Percentiles rank a stretch among this genome's conserved stretches.
phyloP scores from a whole-genome alignment of 2,797 vertebrate genomes.

The Coreius guichenoti region DNA sequence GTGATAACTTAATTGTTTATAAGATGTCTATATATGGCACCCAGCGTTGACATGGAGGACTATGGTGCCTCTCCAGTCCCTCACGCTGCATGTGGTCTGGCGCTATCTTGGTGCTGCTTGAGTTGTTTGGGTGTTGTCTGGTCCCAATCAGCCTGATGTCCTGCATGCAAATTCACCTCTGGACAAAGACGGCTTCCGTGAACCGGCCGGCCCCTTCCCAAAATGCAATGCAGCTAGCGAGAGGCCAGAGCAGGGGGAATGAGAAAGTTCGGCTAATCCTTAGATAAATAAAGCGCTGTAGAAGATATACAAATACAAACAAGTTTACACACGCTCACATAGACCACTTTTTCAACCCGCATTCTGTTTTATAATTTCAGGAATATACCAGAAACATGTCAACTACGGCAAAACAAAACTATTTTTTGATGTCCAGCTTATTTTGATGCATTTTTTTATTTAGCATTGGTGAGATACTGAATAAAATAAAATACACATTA shows the following conservation, averaged over 20 bases:
- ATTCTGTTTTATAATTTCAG: background rate
- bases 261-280: constrained; percentile 82
- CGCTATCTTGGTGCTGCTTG: constrained; percentile 31
- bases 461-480: background rate
- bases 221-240: constrained; percentile 69
- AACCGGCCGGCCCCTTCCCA: constrained; percentile 79
- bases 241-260: constrained; percentile 71
- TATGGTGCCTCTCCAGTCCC: constrained; percentile 24
- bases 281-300: constrained; percentile 76
- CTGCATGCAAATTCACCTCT: constrained; percentile 74
- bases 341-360: constrained; percentile 1
- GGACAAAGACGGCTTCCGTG: constrained; percentile 78
- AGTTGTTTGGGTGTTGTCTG: constrained; percentile 72
- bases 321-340: constrained; percentile 64
- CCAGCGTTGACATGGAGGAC: constrained; percentile 8
- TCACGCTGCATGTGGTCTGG: background rate
- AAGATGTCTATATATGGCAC: background rate
- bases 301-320: constrained; percentile 54
- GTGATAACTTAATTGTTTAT: constrained; percentile 20
- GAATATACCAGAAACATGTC: background rate
- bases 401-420: background rate
- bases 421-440: background rate
- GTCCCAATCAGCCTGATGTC: constrained; percentile 41
- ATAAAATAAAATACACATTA: background rate
- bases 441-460: background rate